These are phyloP conservation scores for Palythoa grandis DNA, from an alignment of 92 coral and sea anemone species.

Conservation along the genomic window DNA sequence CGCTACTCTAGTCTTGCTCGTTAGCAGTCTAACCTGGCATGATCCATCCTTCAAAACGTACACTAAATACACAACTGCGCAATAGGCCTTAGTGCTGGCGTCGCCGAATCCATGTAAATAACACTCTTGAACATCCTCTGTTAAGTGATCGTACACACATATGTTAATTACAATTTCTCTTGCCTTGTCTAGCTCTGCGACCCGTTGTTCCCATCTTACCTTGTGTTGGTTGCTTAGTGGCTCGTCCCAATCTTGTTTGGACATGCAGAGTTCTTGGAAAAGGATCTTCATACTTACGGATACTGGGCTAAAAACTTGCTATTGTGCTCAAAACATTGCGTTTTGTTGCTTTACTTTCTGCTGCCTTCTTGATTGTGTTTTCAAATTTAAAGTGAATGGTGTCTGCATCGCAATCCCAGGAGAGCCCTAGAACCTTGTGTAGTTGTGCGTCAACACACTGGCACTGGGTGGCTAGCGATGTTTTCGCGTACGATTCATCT, in stretches of 20 bases:
- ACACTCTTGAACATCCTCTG: constrained; percentile 29
- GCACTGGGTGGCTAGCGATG: not conserved
- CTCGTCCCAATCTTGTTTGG: constrained; percentile 42
- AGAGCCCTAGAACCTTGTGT: constrained; percentile 28
- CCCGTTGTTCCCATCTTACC: constrained; percentile 37
- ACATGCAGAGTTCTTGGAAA: constrained; percentile 38
- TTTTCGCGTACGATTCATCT: not conserved
- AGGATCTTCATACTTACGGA: constrained; percentile 23
- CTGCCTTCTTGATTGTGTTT: not conserved
- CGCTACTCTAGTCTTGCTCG: constrained; percentile 41
- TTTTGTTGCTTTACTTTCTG: not conserved
- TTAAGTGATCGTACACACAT: constrained; percentile 13
- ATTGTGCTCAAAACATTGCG: constrained; percentile 20
- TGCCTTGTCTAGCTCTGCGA: constrained; percentile 20
- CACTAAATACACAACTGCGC: constrained; percentile 39
- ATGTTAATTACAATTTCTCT: constrained; percentile 27
- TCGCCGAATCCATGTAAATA: constrained; percentile 8
- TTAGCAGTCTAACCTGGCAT: not conserved
- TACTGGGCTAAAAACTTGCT: constrained; percentile 1
- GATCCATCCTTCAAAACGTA: not conserved
- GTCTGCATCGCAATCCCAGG: constrained; percentile 37
- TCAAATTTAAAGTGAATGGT: constrained; percentile 17
- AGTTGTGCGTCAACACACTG: not conserved
- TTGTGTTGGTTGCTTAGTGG: constrained; percentile 16
- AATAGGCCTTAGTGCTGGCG: constrained; percentile 41